Percentiles rank a stretch among this genome's conserved stretches.
phyloP scores from a whole-genome alignment of 2,888 invertebrate species.

The Hypselothyrea guttata region DNA sequence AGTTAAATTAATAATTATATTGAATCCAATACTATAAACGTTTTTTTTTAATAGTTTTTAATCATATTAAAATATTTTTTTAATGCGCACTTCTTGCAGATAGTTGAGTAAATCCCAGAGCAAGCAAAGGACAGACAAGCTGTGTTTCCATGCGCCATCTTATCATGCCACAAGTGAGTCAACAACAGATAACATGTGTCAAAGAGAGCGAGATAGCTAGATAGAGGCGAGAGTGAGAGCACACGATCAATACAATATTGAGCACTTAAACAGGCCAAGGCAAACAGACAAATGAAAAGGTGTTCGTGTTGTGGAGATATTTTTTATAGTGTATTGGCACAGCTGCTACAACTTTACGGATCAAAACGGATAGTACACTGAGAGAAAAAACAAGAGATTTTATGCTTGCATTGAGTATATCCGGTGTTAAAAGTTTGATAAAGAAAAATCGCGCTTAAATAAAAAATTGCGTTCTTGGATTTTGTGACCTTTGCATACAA shows the following conservation, averaged over 20 bases:
- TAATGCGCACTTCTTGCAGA: no score
- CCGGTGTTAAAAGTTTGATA: no score
- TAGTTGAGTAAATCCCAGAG: constrained; percentile 4
- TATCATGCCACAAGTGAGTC: constrained; percentile 44
- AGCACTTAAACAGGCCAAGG: constrained; percentile 26
- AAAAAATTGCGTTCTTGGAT: no score
- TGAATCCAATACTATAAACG: no score
- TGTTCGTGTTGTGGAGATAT: no score
- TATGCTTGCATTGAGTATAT: no score
- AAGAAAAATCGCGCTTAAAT: no score
- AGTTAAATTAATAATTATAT: no score
- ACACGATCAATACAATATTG: constrained; percentile 41
- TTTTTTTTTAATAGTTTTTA: no score
- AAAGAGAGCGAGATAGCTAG: constrained; percentile 8
- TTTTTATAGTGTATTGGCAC: constrained; percentile 55
- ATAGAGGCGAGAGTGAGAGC: constrained; percentile 15
- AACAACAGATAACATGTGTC: constrained; percentile 37
- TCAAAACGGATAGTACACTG: constrained; percentile 10
- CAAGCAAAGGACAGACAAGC: constrained; percentile 15
- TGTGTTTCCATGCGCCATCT: constrained; percentile 28
- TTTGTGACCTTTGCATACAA: no score
- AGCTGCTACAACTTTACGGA: constrained; percentile 51
- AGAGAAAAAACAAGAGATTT: no score
- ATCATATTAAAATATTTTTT: constrained; percentile 2
- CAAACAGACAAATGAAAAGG: constrained; percentile 45